Evolutionary conservation across 2,888 invertebrate genomes (phyloP).

Genomic region (Biston betularia): DNA sequence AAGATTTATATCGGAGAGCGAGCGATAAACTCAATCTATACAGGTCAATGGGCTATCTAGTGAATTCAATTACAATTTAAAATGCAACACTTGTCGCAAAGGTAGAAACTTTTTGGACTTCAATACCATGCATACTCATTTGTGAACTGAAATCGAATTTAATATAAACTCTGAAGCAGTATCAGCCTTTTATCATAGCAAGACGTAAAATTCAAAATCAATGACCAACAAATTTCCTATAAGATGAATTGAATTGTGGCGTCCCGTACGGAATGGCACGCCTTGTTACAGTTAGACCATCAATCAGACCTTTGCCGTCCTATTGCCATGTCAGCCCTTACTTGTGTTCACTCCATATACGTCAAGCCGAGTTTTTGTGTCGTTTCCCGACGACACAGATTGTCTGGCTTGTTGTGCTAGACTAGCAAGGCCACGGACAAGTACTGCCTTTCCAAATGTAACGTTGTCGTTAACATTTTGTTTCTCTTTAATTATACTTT

Average conservation of each 20-base stretch:
- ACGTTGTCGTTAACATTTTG: conserved; percentile 39
- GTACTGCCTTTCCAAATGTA: conserved; percentile 56
- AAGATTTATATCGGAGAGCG: conserved; percentile 64
- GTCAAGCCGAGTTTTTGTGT: conserved; percentile 74
- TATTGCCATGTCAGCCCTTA: conserved; percentile 65
- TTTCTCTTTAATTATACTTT: conserved; percentile 38
- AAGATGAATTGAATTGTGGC: conserved; percentile 54
- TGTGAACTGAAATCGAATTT: no score
- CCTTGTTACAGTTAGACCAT: conserved; percentile 76
- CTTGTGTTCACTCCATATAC: conserved; percentile 68
- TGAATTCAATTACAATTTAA: conserved; percentile 52
- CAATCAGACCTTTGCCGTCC: conserved; percentile 68
- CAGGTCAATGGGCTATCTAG: conserved; percentile 53
- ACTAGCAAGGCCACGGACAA: conserved; percentile 71
- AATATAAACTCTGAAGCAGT: background rate
- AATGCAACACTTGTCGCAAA: conserved; percentile 41
- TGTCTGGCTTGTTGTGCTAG: conserved; percentile 51
- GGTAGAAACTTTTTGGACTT: conserved; percentile 16
- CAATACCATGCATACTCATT: no score
- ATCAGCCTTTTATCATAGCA: conserved; percentile 23
- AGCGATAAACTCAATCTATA: conserved; percentile 49
- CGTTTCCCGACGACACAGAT: conserved; percentile 78
- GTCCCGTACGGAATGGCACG: conserved; percentile 53
- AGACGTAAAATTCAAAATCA: conserved; percentile 48
- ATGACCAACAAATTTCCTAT: conserved; percentile 58